Base-by-base conservation (phyloP, 2,888 invertebrate genomes). In the Drosophila ezoana region DNA sequence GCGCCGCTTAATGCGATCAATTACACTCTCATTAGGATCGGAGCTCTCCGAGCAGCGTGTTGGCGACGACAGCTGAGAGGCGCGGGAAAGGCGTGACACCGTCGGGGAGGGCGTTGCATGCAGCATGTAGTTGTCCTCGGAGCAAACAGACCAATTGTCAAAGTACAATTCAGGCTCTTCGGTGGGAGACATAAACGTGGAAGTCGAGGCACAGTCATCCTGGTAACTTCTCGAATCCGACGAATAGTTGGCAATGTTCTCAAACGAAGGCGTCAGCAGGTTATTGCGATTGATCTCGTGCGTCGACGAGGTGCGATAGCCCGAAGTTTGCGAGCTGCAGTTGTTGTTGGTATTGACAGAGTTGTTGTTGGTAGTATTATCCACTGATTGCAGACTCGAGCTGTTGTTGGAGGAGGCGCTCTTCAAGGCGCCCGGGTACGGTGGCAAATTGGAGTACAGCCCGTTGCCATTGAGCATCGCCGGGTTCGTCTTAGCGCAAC, bases 1-100 rank as follows among this genome's bases (percentile, higher is more conserved):
- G 91, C 97, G 97, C 35, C 98, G 94, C 79, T 96, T 94, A 84
- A 98, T 98, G 84, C 98, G 94, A 89, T 98, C 98, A 54, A 95
- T 95, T 43, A 98, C 95, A 65, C 96, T 97, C 89, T 96, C 96
- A 62, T 92, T 93, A 49, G 93, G 93, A 76, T 94, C 93, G 1
- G 90, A 89, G 43, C 87, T 85, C 49, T 90, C 91, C 3, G 89
- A 89, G 9, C 93, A 82, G 37, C 91, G 91, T 0, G 92, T 91
- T 28, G 91, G 91, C 20, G 91, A 89, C 0, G 91, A 91, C 1
- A 90, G 79, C 92, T 94, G 89, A 72, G 94, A 91, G 85, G 93
- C 85, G 91, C 93, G 73, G 83, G 92, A 82, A 87, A 93, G 79
- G 81, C 92, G 87, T 76, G 92, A 87, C 0, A 91, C 90, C 9